A percentile compares a stretch with the other conserved stretches of the same genome.
phyloP scores from a whole-genome alignment of 1,140 invertebrate species.

The Plutomurus gul region DNA sequence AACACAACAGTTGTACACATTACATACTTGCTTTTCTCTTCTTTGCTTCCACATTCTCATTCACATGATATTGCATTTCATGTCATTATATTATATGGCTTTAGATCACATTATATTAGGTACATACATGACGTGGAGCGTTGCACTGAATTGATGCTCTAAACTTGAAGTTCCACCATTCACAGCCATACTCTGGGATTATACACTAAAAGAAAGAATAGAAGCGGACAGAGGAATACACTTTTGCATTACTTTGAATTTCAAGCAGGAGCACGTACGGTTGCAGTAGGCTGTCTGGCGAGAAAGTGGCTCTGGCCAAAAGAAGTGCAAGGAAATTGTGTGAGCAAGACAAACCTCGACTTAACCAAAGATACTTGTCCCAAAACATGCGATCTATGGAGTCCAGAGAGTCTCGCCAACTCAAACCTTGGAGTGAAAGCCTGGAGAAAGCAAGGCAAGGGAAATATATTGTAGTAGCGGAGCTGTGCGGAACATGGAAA shows the following conservation, averaged over 20 bases:
- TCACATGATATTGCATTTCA: background rate
- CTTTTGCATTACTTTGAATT: background rate
- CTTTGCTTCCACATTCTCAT: background rate
- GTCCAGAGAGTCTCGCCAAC: background rate
- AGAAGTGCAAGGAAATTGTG: background rate
- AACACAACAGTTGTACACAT: background rate
- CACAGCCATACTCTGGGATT: too few species aligned
- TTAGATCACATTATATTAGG: background rate
- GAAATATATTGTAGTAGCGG: too few species aligned
- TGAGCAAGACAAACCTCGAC: background rate
- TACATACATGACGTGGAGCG: too few species aligned
- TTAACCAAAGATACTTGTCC: background rate
- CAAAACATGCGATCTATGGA: background rate
- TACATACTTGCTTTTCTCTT: background rate
- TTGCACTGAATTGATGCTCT: background rate
- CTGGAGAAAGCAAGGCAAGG: slow-evolving; percentile 1
- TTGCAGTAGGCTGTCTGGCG: background rate
- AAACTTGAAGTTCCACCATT: too few species aligned
- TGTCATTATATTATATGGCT: background rate
- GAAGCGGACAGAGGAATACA: background rate
- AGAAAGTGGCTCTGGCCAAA: background rate
- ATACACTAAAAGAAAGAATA: background rate
- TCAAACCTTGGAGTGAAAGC: background rate
- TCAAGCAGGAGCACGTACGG: background rate
- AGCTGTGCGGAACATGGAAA: background rate